Percentiles rank a stretch among this genome's conserved stretches.
Evolutionary conservation across 1,140 invertebrate species (phyloP).

Genomic region (Leptopilina boulardi): DNA sequence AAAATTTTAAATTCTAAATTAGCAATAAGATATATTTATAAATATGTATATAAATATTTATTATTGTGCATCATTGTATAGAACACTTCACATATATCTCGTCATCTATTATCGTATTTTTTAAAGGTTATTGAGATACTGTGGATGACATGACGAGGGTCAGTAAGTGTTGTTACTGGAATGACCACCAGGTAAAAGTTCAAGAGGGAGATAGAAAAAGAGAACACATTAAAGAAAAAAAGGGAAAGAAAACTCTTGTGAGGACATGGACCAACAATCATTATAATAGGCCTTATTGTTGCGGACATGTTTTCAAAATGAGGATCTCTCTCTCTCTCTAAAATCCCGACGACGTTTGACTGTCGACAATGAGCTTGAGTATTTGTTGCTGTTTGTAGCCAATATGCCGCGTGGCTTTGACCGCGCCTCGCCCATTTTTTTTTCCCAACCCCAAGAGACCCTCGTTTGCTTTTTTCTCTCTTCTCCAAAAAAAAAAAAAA

Average conservation of each 20-base stretch:
- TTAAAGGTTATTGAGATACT: constrained; percentile 68
- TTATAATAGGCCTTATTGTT: constrained; percentile 75
- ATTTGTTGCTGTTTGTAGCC: constrained; percentile 75
- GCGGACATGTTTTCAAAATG: constrained; percentile 75
- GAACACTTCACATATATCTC: too few relatives aligned
- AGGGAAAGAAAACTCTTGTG: constrained; percentile 2
- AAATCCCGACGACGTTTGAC: constrained; percentile 48
- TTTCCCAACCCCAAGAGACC: constrained; percentile 27
- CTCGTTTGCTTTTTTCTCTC: constrained; percentile 51
- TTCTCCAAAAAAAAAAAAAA: too few relatives aligned
- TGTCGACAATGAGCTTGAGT: constrained; percentile 72
- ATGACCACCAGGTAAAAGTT: constrained; percentile 66
- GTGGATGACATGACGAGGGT: constrained; percentile 73
- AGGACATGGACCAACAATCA: constrained; percentile 62
- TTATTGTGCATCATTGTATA: too few relatives aligned
- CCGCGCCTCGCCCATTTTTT: constrained; percentile 43
- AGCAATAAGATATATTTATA: too few relatives aligned
- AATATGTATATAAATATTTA: too few relatives aligned
- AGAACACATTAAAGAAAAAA: constrained; percentile 36
- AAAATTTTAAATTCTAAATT: too few relatives aligned
- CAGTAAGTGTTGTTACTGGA: constrained; percentile 56
- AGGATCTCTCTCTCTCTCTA: constrained; percentile 50
- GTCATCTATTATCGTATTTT: neutral
- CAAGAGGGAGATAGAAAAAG: constrained; percentile 35
- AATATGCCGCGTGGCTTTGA: constrained; percentile 66